Base-by-base conservation (phyloP, 2,113 vertebrate genomes). In the Orientallactaga bullata region DNA sequence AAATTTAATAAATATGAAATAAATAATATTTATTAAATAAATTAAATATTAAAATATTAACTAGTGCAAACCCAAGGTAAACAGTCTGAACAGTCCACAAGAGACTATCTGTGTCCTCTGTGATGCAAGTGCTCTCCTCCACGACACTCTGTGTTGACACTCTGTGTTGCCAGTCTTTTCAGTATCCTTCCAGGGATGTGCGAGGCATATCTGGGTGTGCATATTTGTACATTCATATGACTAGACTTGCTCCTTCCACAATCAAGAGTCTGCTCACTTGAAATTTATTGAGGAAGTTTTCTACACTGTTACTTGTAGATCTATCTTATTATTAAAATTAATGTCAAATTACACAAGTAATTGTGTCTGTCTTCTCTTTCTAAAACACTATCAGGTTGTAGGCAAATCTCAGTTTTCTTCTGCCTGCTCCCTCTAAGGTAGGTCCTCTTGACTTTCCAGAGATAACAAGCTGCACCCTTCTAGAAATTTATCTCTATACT, bases 281-380 rank as follows among this genome's bases (percentile, higher is more conserved):
- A 87, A 79, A 68, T 72, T 94, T 87, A 26, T 55, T 83, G 85
- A 91, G 81, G 55, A 37, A 77, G 15, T 63, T 95, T 95, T 85
- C 37, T 30, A 77, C 37, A 78, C 60, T 65, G 24, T 63, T 95
- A 78, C 39, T 85, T 88, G 12, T 81, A 84, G 47, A 84, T 93
- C 28, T 87, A 61, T 39, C 60, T 89, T 68, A 60, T 8, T 58
- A 18, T 85, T 72, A 87, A 93, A 91, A 76, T 68, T 69, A 93
- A 85, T 66, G 89, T 86, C 32, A 84, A 80, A 76, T 89, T 61
- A 23, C 5, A 82, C 26, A 89, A 23, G 37, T 88, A 85, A 63
- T 58, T 28, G 72, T 88, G 55, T 37, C 42, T 93, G 28, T 16
- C 28, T 17, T 60, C 68, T 74, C 30, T 79, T 73, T 66, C 63